Base-by-base conservation (phyloP, 2,113 vertebrate species). In the Perccottus glenii region DNA sequence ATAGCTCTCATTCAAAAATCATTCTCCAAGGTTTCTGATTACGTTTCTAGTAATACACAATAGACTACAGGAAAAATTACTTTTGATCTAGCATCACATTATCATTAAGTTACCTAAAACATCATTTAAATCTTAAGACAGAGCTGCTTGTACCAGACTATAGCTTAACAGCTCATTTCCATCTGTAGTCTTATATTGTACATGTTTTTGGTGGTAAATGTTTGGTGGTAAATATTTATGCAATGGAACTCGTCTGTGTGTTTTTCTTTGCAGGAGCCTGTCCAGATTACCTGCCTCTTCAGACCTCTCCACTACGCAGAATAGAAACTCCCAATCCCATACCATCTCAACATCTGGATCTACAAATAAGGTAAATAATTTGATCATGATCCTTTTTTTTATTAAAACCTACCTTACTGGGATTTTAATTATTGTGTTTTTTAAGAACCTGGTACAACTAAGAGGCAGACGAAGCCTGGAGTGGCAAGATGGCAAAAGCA, bases 221-320 rank as follows among this genome's bases (percentile, higher is more conserved):
- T 27, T 27, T 27, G 1, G 19, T 27, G 19, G 19, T 27, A 27
- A 27, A 27, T 27, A 27, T 27, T 27, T 27, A 27, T 27, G 19
- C 19, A 27, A 3, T 2, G 19, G 1, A 43, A 11, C 42, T 8
- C 10, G 6, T 43, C 10, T 43, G 42, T 8, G 6, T 2, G 42
- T 6, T 8, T 43, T 43, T 43, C 38, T 43, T 56, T 81, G 6
- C 80, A 94, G 92, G 80, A 92, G 87, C 66, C 75, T 93, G 2
- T 93, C 87, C 79, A 90, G 91, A 53, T 80, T 91, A 66, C 87
- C 89, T 2, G 69, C 75, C 0, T 74, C 88, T 19, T 78, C 86
- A 10, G 82, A 85, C 36, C 47, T 83, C 42, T 42, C 67, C 5
- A n/a, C 71, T 16, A 2, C 77, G 35, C 79, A 82, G 47, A 93